Evolutionary conservation across 2,888 invertebrate genomes (phyloP).

Genomic region (Morpho achilles): DNA sequence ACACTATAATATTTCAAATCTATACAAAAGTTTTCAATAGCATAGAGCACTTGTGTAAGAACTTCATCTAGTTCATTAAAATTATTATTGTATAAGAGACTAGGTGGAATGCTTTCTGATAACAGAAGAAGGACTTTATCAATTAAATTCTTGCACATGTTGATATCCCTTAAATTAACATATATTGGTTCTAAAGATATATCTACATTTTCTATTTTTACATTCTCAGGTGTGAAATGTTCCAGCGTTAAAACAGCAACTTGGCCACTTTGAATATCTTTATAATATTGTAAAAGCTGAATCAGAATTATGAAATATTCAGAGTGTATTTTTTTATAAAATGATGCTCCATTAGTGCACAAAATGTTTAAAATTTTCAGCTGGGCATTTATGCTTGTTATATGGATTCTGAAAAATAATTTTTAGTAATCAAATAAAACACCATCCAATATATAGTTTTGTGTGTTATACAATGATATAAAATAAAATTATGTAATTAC

Average conservation of each 20-base stretch:
- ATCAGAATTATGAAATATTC: conserved; percentile 69
- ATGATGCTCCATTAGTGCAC: conserved; percentile 67
- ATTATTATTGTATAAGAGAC: conserved; percentile 43
- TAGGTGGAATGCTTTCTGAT: conserved; percentile 53
- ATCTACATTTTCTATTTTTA: conserved; percentile 53
- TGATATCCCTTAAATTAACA: conserved; percentile 51
- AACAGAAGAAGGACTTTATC: conserved; percentile 54
- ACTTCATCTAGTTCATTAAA: conserved; percentile 34
- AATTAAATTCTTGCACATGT: conserved; percentile 55
- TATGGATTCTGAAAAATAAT: conserved; percentile 64
- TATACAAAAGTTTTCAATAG: conserved; percentile 55
- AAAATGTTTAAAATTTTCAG: conserved; percentile 75
- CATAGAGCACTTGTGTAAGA: conserved; percentile 43
- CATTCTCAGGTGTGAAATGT: conserved; percentile 65
- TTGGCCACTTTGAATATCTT: conserved; percentile 35
- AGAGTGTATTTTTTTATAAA: conserved; percentile 64
- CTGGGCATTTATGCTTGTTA: conserved; percentile 75
- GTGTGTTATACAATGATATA: too few species aligned
- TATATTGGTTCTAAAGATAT: conserved; percentile 62
- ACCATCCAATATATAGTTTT: too few species aligned
- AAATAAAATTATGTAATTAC: too few species aligned
- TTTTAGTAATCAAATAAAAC: too few species aligned
- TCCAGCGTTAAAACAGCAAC: conserved; percentile 44
- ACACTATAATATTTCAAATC: conserved; percentile 55
- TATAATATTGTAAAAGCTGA: conserved; percentile 63